Evolutionary conservation across 2,113 vertebrate genomes (phyloP).

Genomic region (Pogona vitticeps): DNA sequence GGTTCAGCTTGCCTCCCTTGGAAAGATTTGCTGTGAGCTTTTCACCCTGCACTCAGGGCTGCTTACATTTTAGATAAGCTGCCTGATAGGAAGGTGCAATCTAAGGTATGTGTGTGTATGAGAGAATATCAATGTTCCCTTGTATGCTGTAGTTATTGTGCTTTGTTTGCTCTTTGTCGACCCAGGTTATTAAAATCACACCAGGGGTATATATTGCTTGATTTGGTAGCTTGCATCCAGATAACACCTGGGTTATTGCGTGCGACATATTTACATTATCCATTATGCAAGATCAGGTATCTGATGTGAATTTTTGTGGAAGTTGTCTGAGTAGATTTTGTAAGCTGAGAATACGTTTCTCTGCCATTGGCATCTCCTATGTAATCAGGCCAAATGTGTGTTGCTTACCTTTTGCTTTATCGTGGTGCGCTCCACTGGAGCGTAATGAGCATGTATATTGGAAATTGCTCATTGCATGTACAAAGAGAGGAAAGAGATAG

Average conservation of each 20-base stretch:
- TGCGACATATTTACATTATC: slow-evolving; percentile 65
- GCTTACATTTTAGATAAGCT: slow-evolving; percentile 64
- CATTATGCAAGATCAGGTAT: slow-evolving; percentile 62
- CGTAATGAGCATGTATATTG: slow-evolving; percentile 56
- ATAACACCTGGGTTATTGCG: slow-evolving; percentile 71
- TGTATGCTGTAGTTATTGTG: slow-evolving; percentile 57
- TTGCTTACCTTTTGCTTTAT: slow-evolving; percentile 45
- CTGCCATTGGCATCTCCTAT: slow-evolving; percentile 32
- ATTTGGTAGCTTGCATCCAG: slow-evolving; percentile 60
- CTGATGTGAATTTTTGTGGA: slow-evolving; percentile 70
- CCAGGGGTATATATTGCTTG: slow-evolving; percentile 64
- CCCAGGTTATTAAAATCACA: slow-evolving; percentile 71
- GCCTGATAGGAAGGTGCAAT: slow-evolving; percentile 55
- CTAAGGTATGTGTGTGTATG: background rate
- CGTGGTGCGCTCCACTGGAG: slow-evolving; percentile 53
- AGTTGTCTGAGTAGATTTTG: slow-evolving; percentile 62
- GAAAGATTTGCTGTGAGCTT: slow-evolving; percentile 44
- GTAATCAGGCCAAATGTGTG: slow-evolving; percentile 53
- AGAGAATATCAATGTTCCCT: slow-evolving; percentile 63
- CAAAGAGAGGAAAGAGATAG: slow-evolving; percentile 29
- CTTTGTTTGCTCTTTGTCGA: slow-evolving; percentile 63
- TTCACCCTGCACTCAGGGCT: slow-evolving; percentile 30
- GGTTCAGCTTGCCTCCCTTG: slow-evolving; percentile 18
- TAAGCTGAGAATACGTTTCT: slow-evolving; percentile 56
- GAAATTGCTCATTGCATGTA: slow-evolving; percentile 40